A percentile compares a stretch with the other conserved stretches of the same genome.
Conservation (phyloP, 1,140 invertebrate species). For the Riptortus pedestris region DNA sequence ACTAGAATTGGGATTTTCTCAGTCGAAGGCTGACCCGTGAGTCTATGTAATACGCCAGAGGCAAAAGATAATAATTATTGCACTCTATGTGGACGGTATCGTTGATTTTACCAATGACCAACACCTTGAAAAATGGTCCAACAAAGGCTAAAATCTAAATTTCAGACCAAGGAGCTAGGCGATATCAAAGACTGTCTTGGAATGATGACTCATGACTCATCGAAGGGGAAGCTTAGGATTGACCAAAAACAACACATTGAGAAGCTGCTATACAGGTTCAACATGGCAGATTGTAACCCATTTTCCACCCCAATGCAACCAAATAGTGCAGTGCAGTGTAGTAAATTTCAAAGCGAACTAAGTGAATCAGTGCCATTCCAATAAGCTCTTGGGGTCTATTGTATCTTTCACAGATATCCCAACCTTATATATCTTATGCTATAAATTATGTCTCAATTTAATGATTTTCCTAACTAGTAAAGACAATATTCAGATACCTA, state of each 20-base stretch:
- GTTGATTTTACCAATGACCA: background rate
- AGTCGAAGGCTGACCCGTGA: background rate
- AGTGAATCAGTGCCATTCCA: conserved; percentile 30
- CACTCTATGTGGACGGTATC: background rate
- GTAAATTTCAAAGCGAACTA: background rate
- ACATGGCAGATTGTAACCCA: background rate
- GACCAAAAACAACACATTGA: background rate
- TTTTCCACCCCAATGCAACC: background rate
- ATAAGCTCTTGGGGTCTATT: conserved; percentile 32
- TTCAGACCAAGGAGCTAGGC: background rate
- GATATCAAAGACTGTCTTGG: background rate
- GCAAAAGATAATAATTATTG: background rate
- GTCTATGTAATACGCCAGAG: background rate
- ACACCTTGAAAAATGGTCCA: background rate
- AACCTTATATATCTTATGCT: background rate
- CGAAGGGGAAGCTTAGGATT: background rate
- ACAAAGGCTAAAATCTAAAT: background rate
- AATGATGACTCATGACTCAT: background rate
- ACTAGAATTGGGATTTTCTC: background rate
- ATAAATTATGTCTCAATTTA: background rate
- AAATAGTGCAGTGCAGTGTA: background rate
- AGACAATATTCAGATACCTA: background rate
- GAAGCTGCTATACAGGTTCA: background rate
- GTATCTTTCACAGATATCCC: background rate
- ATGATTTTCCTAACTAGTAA: background rate